Conservation (phyloP, 92 coral and sea anemone species). For the Hydrozoanthus gracilis region DNA sequence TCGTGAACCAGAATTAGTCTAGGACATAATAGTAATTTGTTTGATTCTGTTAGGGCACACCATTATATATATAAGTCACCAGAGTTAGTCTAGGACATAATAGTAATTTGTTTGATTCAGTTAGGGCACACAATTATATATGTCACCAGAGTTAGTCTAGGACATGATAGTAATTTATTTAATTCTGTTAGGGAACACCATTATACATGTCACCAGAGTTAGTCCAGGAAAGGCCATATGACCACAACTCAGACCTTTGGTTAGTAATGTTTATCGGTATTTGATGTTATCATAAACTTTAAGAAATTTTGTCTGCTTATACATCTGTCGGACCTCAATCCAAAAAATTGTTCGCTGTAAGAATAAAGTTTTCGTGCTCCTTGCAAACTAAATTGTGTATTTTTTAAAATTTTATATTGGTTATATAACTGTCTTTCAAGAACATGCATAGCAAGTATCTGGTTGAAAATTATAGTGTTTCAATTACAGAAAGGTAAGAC, state of each 20-base stretch:
- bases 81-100: background rate
- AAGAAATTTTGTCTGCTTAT: background rate
- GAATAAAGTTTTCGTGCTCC: no score
- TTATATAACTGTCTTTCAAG: no score
- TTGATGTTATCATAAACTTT: no score
- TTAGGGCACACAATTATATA: slow-evolving; percentile 82
- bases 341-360: no score
- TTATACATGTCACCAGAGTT: slow-evolving; percentile 98
- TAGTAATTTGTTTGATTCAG: background rate
- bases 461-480: no score
- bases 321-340: background rate
- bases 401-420: no score
- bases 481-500: no score
- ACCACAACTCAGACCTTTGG: slow-evolving; percentile 98
- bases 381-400: no score
- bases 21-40: background rate
- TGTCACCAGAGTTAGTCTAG: background rate
- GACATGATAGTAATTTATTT: background rate
- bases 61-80: slow-evolving; percentile 12
- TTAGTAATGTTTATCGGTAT: slow-evolving; percentile 18
- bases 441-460: no score
- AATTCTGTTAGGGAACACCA: slow-evolving; percentile 89
- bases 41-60: slow-evolving; percentile 81
- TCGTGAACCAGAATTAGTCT: background rate
- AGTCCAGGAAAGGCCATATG: slow-evolving; percentile 97